phyloP scores from a whole-genome alignment of 2,797 vertebrate genomes.

The Pseudocheirus occidentalis region DNA sequence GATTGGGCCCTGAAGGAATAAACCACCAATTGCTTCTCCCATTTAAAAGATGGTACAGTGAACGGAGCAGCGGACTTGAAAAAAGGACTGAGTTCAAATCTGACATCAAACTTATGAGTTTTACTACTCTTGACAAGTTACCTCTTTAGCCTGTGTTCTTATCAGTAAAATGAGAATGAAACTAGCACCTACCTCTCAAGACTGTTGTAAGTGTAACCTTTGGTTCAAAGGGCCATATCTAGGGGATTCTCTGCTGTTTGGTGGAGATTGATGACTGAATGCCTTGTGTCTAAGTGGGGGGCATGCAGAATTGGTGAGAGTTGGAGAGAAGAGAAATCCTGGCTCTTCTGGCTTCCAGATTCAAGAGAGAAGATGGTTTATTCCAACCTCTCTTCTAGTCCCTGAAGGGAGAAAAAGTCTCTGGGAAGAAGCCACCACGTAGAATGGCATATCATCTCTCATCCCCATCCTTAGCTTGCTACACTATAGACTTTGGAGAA shows the following conservation, averaged over 20 bases:
- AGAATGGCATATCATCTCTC: background rate
- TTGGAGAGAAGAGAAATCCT: background rate
- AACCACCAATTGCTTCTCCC: background rate
- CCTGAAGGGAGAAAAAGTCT: background rate
- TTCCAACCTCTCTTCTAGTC: background rate
- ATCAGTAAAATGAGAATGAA: background rate
- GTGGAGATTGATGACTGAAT: background rate
- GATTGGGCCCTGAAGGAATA: background rate
- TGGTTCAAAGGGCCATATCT: background rate
- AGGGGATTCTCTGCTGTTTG: background rate
- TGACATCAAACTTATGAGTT: background rate
- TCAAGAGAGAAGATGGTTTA: background rate
- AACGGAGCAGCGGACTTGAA: background rate
- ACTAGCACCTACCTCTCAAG: background rate
- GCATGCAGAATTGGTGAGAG: background rate
- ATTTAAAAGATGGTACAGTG: background rate
- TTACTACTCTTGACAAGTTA: background rate
- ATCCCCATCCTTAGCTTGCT: background rate
- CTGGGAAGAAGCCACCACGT: background rate
- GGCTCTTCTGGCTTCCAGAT: background rate
- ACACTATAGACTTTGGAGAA: background rate
- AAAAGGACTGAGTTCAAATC: background rate
- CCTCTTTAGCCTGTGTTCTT: background rate
- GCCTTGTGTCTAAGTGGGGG: background rate
- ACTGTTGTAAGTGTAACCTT: background rate